These are phyloP conservation scores for Budorcas taxicolor DNA, from an alignment of 2,113 vertebrate species.

Conservation along the genomic window DNA sequence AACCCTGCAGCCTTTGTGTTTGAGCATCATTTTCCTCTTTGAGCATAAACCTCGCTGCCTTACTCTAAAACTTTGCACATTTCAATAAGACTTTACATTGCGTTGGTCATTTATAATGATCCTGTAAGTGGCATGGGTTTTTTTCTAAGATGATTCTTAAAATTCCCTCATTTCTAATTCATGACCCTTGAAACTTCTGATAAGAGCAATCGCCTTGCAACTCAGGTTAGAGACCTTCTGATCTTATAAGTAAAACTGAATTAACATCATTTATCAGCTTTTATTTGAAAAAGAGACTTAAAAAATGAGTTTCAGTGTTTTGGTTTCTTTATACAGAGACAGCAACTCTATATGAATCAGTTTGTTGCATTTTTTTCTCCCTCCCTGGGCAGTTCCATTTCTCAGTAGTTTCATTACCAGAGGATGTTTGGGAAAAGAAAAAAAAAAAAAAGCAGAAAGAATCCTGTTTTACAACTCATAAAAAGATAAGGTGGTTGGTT, in stretches of 20 bases:
- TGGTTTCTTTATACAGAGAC: neutral
- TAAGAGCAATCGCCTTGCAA: neutral
- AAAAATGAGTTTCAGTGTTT: neutral
- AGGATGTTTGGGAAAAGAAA: neutral
- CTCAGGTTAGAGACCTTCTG: neutral
- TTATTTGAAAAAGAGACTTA: neutral
- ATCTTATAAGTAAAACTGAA: neutral
- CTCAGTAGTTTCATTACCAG: neutral
- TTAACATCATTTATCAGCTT: neutral
- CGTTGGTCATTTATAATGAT: neutral
- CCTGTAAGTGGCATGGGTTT: neutral
- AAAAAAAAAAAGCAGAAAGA: neutral
- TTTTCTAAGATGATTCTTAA: neutral
- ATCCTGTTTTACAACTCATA: neutral
- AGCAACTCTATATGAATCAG: neutral
- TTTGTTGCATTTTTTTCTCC: neutral
- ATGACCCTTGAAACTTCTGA: neutral
- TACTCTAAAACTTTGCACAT: neutral
- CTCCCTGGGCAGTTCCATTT: neutral
- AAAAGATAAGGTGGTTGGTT: neutral
- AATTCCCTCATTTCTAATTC: neutral
- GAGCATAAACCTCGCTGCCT: neutral
- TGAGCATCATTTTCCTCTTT: neutral
- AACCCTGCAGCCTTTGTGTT: neutral
- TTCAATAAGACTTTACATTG: neutral